phyloP scores from a whole-genome alignment of 2,113 vertebrate genomes.

The Dicentrarchus labrax region DNA sequence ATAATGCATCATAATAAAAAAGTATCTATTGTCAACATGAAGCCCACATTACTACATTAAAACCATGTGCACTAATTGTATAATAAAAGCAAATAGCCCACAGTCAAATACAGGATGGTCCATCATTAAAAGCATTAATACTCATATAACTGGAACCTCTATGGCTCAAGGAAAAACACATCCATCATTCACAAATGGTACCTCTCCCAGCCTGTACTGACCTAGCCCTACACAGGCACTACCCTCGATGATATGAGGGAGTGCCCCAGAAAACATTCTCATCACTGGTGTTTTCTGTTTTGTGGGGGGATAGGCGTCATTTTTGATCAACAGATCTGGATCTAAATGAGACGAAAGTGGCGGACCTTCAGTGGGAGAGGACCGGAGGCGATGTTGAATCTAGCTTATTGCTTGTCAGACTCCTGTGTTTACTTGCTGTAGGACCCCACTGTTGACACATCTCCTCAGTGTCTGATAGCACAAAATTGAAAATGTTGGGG shows the following conservation, averaged over 20 bases:
- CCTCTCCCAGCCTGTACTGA: neutral
- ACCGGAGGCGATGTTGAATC: slow-evolving; percentile 73
- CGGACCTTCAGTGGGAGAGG: slow-evolving; percentile 61
- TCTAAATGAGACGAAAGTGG: slow-evolving; percentile 77
- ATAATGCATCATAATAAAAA: neutral
- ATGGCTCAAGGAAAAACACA: neutral
- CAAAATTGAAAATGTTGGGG: slow-evolving; percentile 83
- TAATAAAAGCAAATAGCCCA: slow-evolving; percentile 14
- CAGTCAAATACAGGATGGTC: slow-evolving; percentile 5
- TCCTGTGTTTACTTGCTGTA: slow-evolving; percentile 81
- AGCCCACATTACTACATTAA: neutral
- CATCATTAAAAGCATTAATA: slow-evolving; percentile 31
- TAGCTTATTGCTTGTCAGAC: slow-evolving; percentile 80
- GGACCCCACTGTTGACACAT: slow-evolving; percentile 82
- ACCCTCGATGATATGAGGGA: slow-evolving; percentile 12
- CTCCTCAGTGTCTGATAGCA: slow-evolving; percentile 81
- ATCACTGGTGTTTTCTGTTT: slow-evolving; percentile 8
- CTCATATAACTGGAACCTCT: slow-evolving; percentile 7
- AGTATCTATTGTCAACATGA: neutral
- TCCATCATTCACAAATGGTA: slow-evolving; percentile 14
- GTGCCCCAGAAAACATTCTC: slow-evolving; percentile 20
- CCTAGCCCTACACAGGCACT: neutral
- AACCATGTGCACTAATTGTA: slow-evolving; percentile 1
- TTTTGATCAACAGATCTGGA: slow-evolving; percentile 71
- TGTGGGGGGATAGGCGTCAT: slow-evolving; percentile 17